Conservation (phyloP, 2,888 invertebrate genomes). For the Amphipoea oculea region DNA sequence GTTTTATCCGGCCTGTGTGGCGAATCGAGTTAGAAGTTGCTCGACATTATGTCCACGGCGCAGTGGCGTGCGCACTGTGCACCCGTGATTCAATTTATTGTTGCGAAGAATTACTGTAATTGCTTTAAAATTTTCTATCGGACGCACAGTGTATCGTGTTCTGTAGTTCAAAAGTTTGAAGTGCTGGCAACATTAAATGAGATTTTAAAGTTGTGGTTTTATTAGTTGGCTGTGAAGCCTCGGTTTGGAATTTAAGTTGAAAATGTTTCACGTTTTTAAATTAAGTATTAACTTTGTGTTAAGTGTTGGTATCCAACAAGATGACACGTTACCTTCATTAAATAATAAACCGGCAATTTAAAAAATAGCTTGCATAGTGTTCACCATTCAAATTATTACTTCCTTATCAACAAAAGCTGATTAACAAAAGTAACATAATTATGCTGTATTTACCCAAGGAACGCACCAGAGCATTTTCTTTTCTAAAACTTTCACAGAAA, state of each 20-base stretch:
- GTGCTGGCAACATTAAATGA: slow-evolving; percentile 50
- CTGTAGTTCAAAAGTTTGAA: slow-evolving; percentile 50
- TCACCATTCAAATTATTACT: background rate
- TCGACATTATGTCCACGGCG: slow-evolving; percentile 71
- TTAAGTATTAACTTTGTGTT: background rate
- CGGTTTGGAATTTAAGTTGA: slow-evolving; percentile 1
- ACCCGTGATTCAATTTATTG: slow-evolving; percentile 74
- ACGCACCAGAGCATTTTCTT: background rate
- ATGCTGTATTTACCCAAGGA: background rate
- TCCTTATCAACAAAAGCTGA: background rate
- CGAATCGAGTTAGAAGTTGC: slow-evolving; percentile 77
- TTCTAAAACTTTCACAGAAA: background rate
- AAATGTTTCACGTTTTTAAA: background rate
- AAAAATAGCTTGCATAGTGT: background rate
- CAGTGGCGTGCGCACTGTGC: slow-evolving; percentile 66
- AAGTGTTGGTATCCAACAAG: background rate
- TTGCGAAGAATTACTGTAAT: slow-evolving; percentile 71
- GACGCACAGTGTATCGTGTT: slow-evolving; percentile 57
- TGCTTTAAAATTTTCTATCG: slow-evolving; percentile 70
- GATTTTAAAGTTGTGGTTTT: slow-evolving; percentile 49
- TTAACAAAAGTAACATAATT: background rate
- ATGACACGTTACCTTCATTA: background rate
- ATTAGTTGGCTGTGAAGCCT: slow-evolving; percentile 24
- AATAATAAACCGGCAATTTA: background rate
- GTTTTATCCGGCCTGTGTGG: slow-evolving; percentile 74